Evolutionary conservation across 2,888 invertebrate genomes (phyloP), one percentile per base, ranked within the genome.

Genomic region (Macropis europaea): DNA sequence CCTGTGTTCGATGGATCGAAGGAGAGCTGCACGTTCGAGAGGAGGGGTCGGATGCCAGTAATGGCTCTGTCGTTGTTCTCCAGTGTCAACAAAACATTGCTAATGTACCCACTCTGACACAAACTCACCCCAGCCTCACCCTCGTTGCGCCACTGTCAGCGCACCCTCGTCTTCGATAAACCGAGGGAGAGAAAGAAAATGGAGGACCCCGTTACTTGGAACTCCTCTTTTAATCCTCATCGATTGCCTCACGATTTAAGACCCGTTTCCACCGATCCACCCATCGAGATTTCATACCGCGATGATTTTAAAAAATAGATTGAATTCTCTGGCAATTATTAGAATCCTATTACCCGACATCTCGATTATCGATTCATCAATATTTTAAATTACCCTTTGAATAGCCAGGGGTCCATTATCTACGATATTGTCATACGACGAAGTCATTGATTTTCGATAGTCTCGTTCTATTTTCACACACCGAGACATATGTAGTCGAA

Each of bases 41-140:
- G 13, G 50, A 36, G 64, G 71, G 73, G 67, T 63, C 48, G 74
- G 64, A 70, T 73, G 80, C 36, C 83, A 78, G 84, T 88, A 88
- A 88, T 88, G 89, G 88, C 86, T 82, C 82, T 80, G 81, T 80
- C 81, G 76, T 77, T 77, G 74, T 79, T 77, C 77, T 76, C 77
- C 74, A 78, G 76, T 87, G 86, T 88, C 88, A 89, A 89, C 89
- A 88, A 88, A 88, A 88, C 87, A 83, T 86, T 84, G 85, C 85
- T 87, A 86, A 87, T 85, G 86, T 83, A 85, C 80, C 77, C 69
- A 76, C 69, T 79, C 80, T 76, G 47, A 42, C 73, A 36, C 47
- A 60, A 56, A 54, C 76, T 77, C 80, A 78, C 82, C 79, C 81
- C 81, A 70, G 70, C 45, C 64, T 72, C 69, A 34, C 47, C 61